Evolutionary conservation across 2,888 invertebrate species (phyloP), one percentile per base, ranked within the genome.

Genomic region (Tricholauxania praeusta): DNA sequence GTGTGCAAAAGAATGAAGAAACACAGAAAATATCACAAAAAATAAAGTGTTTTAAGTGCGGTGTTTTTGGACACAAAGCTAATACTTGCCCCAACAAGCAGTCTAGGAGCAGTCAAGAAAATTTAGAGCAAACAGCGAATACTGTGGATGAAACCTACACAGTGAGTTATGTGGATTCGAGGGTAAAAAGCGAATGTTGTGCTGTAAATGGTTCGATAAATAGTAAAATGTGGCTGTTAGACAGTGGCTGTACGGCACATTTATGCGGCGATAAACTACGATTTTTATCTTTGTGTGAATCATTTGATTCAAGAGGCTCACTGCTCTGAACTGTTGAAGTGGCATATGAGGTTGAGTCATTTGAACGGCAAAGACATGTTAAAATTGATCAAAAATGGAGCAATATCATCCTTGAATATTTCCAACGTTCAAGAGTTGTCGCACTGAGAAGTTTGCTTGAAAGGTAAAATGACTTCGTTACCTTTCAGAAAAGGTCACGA

Each of bases 301-400:
- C 71, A 22, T n/a, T 69, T 10, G 60, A 69, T 12, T 19, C 70
- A 5, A 72, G 55, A 57, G 74, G 72, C 75, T 66, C 68, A 75
- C 64, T 76, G 75, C 71, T 76, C 75, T 74, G 73, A 77, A 65
- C 59, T 73, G 59, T 57, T 53, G 59, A 59, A 51, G 69, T 73
- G 75, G 74, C 78, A 76, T 55, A 22, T 17, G 47, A 68, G 59
- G n/a, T 70, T 73, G 53, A 68, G 71, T 52, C 74, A 76, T 72
- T 66, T 76, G 17, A 74, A 74, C 64, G 73, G 39, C 49, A 76
- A 75, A 48, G 67, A 76, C 51, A 53, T 75, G 19, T 14, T 75
- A 22, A 69, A 63, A 17, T 64, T 74, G 59, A 22, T 22, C 1
- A 22, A 22, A 22, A 22, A 3, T 22, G 22, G 75, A 52, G 63